Base-by-base conservation (phyloP, 2,888 invertebrate species). In the Drosophila barbarae region DNA sequence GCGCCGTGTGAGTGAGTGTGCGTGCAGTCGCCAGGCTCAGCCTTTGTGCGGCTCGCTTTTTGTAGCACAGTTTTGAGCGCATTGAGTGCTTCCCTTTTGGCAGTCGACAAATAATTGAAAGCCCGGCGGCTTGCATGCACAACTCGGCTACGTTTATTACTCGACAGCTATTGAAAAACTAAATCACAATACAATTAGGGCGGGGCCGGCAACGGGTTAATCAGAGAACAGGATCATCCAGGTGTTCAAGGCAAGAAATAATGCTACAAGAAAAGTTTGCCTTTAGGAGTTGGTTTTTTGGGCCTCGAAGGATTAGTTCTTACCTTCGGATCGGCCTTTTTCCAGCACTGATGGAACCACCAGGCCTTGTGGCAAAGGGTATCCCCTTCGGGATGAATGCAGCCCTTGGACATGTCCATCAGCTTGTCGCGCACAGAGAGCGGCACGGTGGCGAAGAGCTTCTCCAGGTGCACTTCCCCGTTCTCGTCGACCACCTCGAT, bases 331-430 rank as follows among this genome's bases (percentile, higher is more conserved):
- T 89, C 90, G 23, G 88, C 87, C 58, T 86, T 85, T 58, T 89
- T 89, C 89, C 89, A 89, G 74, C 89, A 89, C 61, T 88, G 86
- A 66, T 89, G 87, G 63, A 89, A 87, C 88, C 89, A 89, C 87
- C 87, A 89, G 35, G 89, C 89, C 61, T 87, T 87, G 44, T 89
- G 85, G 65, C 89, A 89, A 13, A 87, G 57, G 7, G 84, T 87
- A 46, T 89, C 88, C 7, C 89, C 89, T 54, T 84, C 77, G 5
- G 90, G 88, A 73, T 88, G 87, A 13, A 85, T 55, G 56, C 90
- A 90, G 13, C 69, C 72, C 67, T 87, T 77, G 3, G 87, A 83
- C 81, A 88, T 88, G 52, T 85, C 86, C 5, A 87, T 70, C 18
- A 87, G 69, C 50, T 88, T 72, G 10, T 86, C 87, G 18, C 85